A percentile compares a stretch with the other conserved stretches of the same genome.
These are phyloP conservation scores for Tokudaia muenninki DNA, from an alignment of 2,797 vertebrate species.

Conservation along the genomic window DNA sequence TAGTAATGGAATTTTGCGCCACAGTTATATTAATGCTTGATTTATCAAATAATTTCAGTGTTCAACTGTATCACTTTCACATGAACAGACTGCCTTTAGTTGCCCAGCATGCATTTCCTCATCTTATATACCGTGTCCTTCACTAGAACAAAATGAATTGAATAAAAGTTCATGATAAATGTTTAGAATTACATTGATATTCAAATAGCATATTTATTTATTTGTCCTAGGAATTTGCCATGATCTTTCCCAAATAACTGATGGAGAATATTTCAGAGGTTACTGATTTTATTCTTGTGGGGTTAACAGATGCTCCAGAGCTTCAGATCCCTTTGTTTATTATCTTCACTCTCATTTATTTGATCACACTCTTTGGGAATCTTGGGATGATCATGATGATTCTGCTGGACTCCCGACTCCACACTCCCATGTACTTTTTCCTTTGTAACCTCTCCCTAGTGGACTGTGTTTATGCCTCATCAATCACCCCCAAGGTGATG, in stretches of 20 bases:
- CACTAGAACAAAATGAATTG: not conserved
- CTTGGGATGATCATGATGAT: conserved; percentile 50
- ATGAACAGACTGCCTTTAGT: rapidly evolving
- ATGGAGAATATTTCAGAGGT: not conserved
- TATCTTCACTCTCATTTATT: not conserved
- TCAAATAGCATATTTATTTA: not conserved
- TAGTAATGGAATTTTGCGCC: not conserved
- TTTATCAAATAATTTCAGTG: not conserved
- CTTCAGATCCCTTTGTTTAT: not conserved
- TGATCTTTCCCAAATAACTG: not conserved
- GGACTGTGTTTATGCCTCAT: conserved; percentile 66
- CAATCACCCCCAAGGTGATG: conserved; percentile 60
- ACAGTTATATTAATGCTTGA: not conserved
- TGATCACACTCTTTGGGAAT: conserved; percentile 49
- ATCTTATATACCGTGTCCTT: not conserved
- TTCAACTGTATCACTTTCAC: not conserved
- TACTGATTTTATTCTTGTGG: not conserved
- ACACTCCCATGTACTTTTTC: conserved; percentile 73
- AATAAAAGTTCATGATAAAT: not conserved
- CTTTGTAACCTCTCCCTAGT: conserved; percentile 72
- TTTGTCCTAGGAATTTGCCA: not conserved
- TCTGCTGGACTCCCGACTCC: conserved; percentile 58
- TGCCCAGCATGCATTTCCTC: not conserved
- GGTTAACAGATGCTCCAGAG: not conserved
- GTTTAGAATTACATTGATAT: not conserved